Base-by-base conservation (phyloP, 2,113 vertebrate species). In the Lophius piscatorius region DNA sequence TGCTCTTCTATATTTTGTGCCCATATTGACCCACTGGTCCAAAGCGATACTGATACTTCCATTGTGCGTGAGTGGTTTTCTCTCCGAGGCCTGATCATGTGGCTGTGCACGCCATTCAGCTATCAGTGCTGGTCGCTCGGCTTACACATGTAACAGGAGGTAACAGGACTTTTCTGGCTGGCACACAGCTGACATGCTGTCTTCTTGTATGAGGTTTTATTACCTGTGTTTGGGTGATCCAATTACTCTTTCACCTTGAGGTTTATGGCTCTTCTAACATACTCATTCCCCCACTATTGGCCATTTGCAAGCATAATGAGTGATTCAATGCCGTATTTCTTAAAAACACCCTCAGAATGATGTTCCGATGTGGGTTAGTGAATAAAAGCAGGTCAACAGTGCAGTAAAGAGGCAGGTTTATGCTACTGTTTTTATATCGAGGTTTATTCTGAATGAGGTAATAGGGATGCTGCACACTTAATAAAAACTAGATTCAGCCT, bases 191-290 rank as follows among this genome's bases (percentile, higher is more conserved):
- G 75, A 85, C 77, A 82, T 62, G 78, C 61, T 54, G 81, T 76
- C 72, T 51, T 38, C 76, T 72, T 62, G 61, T 75, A 74, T 82
- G 74, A 79, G 77, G 65, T 77, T 87, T 87, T 87, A 85, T 84
- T 70, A 72, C 84, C 44, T 28, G 60, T 80, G 75, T 86, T 80
- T 65, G 60, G 67, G 35, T 28, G 65, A 83, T 87, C 74, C 71
- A 65, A 55, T 88, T 89, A 80, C 83, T 84, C 80, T 74, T 82
- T 78, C 63, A 81, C 76, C 70, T 77, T 80, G 82, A 71, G 76
- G 65, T 82, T 84, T 83, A 85, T 58, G 66, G 64, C 77, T 78
- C 73, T 23, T 59, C 61, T 58, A 60, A 68, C 63, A n/a, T 58
- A 39, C 74, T 74, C 54, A 18, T 64, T 74, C 52, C 44, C 64